Base-by-base conservation (phyloP, 2,113 vertebrate species). In the Orientallactaga bullata region DNA sequence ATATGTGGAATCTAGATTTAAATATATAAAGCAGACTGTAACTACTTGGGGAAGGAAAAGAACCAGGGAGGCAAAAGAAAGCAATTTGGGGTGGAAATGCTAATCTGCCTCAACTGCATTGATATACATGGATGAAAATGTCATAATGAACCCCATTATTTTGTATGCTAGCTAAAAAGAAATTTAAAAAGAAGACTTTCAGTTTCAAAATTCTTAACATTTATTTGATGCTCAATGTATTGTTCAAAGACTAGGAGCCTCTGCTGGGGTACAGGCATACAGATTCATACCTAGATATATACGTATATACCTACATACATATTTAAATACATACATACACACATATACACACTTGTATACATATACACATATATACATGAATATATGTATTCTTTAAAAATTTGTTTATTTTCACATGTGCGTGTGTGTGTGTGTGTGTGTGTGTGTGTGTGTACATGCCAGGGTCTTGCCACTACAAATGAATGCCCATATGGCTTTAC, bases 231-330 rank as follows among this genome's bases (percentile, higher is more conserved):
- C 15, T 93, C 13, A 74, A 7, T 37, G 1, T 82, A 32, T 82
- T 39, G 42, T 39, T 5, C 24, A 58, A 39, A 87, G 30, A 32
- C 23, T 51, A 76, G 16, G 4, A 79, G 3, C 47, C 2, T 37
- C 88, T 79, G 13, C 7, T 84, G 1, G 23, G 8, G 55, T 42
- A 7, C 17, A 39, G 24, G 1, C 74, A 39, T 18, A 26, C 18
- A 74, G 15, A 7, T 0, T 84, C 2, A 58, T 1, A 30, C 37
- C 61, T 2, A 42, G 8, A 73, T 0, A 7, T 4, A 2, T 24
- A 69, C 20, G 23, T 23, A 68, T 42, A 66, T 5, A 65, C 20
- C 30, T 30, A 42, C 2, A 28, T 11, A 26, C 28, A 30, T 11
- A n/a, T n/a, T n/a, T n/a, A n/a, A n/a, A 58, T 1, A 30, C 37